Base-by-base conservation (phyloP, 2,888 invertebrate genomes). In the Lordiphosa andalusiaca region DNA sequence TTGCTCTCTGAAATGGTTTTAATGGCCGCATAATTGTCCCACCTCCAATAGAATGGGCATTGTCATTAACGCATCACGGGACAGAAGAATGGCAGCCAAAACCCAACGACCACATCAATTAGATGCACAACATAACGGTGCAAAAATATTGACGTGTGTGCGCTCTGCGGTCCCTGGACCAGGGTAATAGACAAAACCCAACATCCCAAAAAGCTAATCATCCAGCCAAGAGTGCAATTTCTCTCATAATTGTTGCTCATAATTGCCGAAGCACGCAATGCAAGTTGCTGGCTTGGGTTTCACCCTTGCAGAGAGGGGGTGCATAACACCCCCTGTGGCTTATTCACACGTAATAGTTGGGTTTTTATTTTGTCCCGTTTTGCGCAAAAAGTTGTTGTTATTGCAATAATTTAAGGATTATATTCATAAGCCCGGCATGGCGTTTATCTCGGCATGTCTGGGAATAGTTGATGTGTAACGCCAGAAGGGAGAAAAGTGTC, bases 401-500 rank as follows among this genome's bases (percentile, higher is more conserved):
- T 67, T 77, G 77, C 68, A 69, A 83, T 83, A 81, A 81, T 81
- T 83, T 81, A 71, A 67, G 84, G 80, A 81, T 81, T 81, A 81
- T 77, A 74, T 77, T 73, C 84, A 75, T 83, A 84, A 81, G 78
- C 75, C 81, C 23, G 39, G 65, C 69, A 66, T 44, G 44, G 61
- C 60, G 71, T 63, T 78, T 74, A 82, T 78, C 84, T 68, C 42
- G 71, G 59, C 53, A 47, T 56, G 54, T 65, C 61, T 30, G 30
- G 30, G 30, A 30, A 30, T 30, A 63, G 57, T 48, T 65, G 64
- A 60, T 74, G 63, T 23, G 44, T 51, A 56, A 25, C 12, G 47
- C 36, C n/a, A 19, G 33, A 39, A 47, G n/a, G 13, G 19, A 25
- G 16, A n/a, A 9, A 16, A 12, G 42, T 12, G n/a, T n/a, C 16